Evolutionary conservation across 1,140 invertebrate genomes (phyloP), one percentile per base, ranked within the genome.

Genomic region (Apolygus lucorum): DNA sequence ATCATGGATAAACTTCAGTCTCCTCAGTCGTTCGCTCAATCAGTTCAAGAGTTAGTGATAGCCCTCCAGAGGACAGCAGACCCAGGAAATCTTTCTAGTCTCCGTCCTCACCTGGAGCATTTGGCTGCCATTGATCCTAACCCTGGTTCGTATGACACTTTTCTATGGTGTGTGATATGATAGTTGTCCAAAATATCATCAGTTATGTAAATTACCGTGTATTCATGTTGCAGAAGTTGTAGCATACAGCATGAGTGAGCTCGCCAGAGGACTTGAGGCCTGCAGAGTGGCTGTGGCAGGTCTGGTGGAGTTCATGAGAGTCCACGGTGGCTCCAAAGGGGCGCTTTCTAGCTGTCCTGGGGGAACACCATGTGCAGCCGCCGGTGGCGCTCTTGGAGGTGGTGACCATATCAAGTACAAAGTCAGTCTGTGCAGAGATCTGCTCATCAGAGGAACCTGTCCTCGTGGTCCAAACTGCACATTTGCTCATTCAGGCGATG

Each of bases 1-100:
- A 99, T 99, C 70, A 97, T 99, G 75, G 89, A 93, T 74, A 93
- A 96, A 82, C 79, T 96, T 28, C 93, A 96, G 81, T 96, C 92
- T 17, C 93, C 93, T 0, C 90, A 93, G 73, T 92, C 90, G 1
- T 95, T 96, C 79, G 87, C 89, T 0, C 91, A 94, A 78, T 91
- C 90, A 52, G 89, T 96, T 1, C 92, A 95, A 78, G 95, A 98
- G 78, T 78, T 98, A 70, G 88, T 96, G 24, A 93, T 96, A 71
- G 93, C 92, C 0, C 80, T 97, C 69, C 94, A 97, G 77, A 84
- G 94, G 71, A 95, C 92, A 2, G 89, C 90, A 0, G 94, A 98
- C 81, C 92, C 93, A 1, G 90, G 88, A 67, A 90, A 93, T 77
- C 79, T 96, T 62, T 85, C 88, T 28, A 85, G 86, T 42, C 81